Conservation (phyloP, 1,140 invertebrate species). For the Zaprionus ornatus region DNA sequence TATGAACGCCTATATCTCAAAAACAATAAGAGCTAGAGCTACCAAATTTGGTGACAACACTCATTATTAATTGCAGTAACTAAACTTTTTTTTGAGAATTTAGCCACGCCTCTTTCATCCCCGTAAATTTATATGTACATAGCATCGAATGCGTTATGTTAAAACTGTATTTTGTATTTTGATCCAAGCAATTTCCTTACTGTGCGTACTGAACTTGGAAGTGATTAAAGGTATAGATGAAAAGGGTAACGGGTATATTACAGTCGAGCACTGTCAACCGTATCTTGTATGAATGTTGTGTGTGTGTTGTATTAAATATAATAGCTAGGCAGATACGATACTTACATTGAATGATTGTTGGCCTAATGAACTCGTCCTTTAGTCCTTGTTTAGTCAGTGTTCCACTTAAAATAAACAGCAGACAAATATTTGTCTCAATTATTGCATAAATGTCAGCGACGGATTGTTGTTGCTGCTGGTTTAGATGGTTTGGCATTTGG, state of each 20-base stretch:
- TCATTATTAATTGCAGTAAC: too few relatives aligned
- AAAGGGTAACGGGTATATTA: too few relatives aligned
- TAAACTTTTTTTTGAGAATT: too few relatives aligned
- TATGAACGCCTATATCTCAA: neutral
- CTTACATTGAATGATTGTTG: neutral
- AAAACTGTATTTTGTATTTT: too few relatives aligned
- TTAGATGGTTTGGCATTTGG: neutral
- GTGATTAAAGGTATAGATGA: too few relatives aligned
- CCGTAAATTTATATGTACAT: too few relatives aligned
- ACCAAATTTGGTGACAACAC: neutral
- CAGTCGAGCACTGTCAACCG: too few relatives aligned
- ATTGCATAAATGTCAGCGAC: constrained; percentile 49
- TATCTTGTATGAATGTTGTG: neutral
- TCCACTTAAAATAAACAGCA: constrained; percentile 30
- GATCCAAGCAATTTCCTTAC: too few relatives aligned
- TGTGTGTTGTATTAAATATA: neutral
- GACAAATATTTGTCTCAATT: constrained; percentile 67
- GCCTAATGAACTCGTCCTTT: neutral
- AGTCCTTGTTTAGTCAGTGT: neutral
- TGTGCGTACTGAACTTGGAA: too few relatives aligned
- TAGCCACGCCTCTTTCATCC: too few relatives aligned
- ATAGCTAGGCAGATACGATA: neutral
- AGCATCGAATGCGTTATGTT: too few relatives aligned
- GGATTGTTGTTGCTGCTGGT: neutral
- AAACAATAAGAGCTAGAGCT: neutral